phyloP scores from a whole-genome alignment of 2,888 invertebrate genomes.

The Laothoe populi region DNA sequence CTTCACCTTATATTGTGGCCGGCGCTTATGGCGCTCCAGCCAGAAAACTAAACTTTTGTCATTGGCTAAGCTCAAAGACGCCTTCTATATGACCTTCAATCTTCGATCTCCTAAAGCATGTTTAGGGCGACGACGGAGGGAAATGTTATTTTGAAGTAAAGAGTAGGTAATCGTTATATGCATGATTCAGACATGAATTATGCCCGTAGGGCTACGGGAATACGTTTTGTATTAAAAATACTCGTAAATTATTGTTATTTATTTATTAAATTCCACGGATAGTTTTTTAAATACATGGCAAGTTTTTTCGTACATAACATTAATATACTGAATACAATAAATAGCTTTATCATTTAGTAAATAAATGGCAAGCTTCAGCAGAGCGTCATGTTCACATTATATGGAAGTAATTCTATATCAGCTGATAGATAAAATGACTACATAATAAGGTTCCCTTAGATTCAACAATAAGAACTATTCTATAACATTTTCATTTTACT shows the following conservation, averaged over 20 bases:
- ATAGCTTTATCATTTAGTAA: constrained; percentile 30
- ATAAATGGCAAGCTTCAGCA: constrained; percentile 38
- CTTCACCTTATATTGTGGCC: no score
- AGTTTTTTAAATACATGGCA: constrained; percentile 36
- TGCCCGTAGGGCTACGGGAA: no score
- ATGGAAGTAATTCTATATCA: not conserved
- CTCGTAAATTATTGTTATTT: constrained; percentile 22
- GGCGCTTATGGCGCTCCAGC: no score
- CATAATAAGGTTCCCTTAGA: not conserved
- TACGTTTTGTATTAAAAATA: no score
- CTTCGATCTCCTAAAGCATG: no score
- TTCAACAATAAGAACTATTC: not conserved
- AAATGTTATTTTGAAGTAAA: no score
- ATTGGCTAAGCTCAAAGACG: no score
- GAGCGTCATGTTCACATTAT: not conserved
- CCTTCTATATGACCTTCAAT: no score
- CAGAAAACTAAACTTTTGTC: no score
- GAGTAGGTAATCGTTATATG: no score
- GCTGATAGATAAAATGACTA: not conserved
- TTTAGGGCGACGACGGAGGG: no score
- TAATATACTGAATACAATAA: constrained; percentile 32
- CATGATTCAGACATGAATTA: no score
- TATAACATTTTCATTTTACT: not conserved
- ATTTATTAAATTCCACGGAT: constrained; percentile 26
- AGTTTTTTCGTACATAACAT: constrained; percentile 35